Evolutionary conservation across 2,797 vertebrate species (phyloP).

Genomic region (Oryzias dopingdopingensis): DNA sequence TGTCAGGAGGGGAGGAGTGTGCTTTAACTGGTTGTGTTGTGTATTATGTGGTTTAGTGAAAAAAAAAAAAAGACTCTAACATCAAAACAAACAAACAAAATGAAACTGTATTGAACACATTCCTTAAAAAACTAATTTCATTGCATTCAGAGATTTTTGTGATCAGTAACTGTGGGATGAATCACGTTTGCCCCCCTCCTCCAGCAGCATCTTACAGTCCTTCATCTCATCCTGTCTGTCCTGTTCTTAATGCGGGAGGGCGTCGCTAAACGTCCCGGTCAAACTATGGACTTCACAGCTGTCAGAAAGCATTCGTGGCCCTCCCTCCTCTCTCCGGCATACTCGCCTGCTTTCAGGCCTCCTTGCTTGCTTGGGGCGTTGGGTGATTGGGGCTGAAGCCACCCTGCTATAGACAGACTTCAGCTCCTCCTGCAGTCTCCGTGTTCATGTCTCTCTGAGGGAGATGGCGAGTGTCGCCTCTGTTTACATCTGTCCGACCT

Average conservation of each 20-base stretch:
- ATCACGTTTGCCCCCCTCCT: too few species aligned
- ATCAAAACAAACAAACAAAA: too few species aligned
- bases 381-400: not conserved
- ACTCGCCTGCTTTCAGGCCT: conserved; percentile 35
- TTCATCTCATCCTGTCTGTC: conserved; percentile 35
- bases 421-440: conserved; percentile 34
- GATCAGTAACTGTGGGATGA: too few species aligned
- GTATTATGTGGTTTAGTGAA: too few species aligned
- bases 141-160: too few species aligned
- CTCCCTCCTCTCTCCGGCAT: conserved; percentile 41
- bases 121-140: too few species aligned
- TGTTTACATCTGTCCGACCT: conserved; percentile 37
- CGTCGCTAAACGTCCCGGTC: conserved; percentile 45
- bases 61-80: too few species aligned
- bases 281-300: conserved; percentile 60
- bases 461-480: conserved; percentile 56
- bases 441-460: conserved; percentile 27
- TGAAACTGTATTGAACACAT: too few species aligned
- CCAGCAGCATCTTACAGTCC: conserved; percentile 37
- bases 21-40: too few species aligned
- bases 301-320: conserved; percentile 45
- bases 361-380: too few species aligned
- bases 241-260: conserved; percentile 49
- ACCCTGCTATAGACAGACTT: conserved; percentile 27
- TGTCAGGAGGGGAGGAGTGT: too few species aligned